A percentile compares a stretch with the other conserved stretches of the same genome.
Evolutionary conservation across 2,113 vertebrate species (phyloP).

Genomic region (Istiophorus platypterus): DNA sequence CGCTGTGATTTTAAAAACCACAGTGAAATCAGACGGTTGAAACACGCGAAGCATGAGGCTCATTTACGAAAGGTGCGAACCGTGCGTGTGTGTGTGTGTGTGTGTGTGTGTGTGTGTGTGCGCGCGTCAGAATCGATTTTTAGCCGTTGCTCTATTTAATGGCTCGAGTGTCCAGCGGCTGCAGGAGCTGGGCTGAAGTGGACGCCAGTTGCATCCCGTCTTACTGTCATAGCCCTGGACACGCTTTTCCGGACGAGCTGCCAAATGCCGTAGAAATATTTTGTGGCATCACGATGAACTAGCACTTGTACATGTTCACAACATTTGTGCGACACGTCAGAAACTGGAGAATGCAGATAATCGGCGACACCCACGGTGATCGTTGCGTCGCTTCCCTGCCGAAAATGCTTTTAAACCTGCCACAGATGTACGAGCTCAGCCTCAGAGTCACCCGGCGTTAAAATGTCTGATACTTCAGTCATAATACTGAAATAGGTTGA

Average conservation of each 20-base stretch:
- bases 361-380: too few relatives aligned
- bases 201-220: not conserved
- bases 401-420: too few relatives aligned
- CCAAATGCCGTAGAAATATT: constrained; percentile 11
- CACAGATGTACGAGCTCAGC: too few relatives aligned
- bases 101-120: constrained; percentile 5
- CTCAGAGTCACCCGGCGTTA: too few relatives aligned
- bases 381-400: too few relatives aligned
- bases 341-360: too few relatives aligned
- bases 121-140: constrained; percentile 17
- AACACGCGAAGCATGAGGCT: not conserved
- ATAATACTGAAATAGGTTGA: too few relatives aligned
- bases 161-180: not conserved
- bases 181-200: not conserved
- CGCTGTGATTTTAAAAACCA: constrained; percentile 30
- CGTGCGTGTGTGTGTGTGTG: constrained; percentile 3
- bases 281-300: constrained; percentile 12
- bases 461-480: too few relatives aligned
- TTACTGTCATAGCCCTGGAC: constrained; percentile 14
- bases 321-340: too few relatives aligned
- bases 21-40: constrained; percentile 4
- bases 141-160: not conserved
- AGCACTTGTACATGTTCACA: not conserved
- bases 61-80: not conserved
- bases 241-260: not conserved